A percentile compares a stretch with the other conserved stretches of the same genome.
phyloP scores from a whole-genome alignment of 1,140 invertebrate species.

The Gryon sp. region DNA sequence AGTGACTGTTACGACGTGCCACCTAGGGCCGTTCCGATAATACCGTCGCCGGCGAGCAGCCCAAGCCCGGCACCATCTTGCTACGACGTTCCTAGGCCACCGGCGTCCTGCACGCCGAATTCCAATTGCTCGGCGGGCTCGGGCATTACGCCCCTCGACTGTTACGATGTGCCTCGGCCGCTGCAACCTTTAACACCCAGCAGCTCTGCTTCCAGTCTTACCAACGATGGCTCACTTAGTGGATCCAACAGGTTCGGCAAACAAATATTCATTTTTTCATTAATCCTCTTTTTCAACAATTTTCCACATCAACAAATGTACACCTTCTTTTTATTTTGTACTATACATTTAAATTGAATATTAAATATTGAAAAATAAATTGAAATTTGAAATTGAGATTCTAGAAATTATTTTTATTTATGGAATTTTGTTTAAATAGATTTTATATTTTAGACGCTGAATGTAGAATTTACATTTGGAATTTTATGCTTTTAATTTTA shows the following conservation, averaged over 20 bases:
- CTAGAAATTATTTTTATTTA: slow-evolving; percentile 44
- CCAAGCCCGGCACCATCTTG: slow-evolving; percentile 76
- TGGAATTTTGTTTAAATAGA: too few relatives aligned
- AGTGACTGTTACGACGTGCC: slow-evolving; percentile 83
- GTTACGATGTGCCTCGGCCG: slow-evolving; percentile 80
- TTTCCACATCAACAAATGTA: too few relatives aligned
- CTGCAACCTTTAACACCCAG: slow-evolving; percentile 82
- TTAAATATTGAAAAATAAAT: too few relatives aligned
- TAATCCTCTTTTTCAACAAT: too few relatives aligned
- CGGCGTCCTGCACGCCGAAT: slow-evolving; percentile 75
- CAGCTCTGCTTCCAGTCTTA: slow-evolving; percentile 81
- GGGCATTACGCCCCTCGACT: slow-evolving; percentile 75
- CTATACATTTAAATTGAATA: too few relatives aligned
- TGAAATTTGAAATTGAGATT: too few relatives aligned
- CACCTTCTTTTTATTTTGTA: too few relatives aligned
- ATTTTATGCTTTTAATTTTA: too few relatives aligned
- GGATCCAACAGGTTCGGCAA: slow-evolving; percentile 78
- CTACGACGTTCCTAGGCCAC: slow-evolving; percentile 80
- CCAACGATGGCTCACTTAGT: slow-evolving; percentile 80
- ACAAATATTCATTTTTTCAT: too few relatives aligned
- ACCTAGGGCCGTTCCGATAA: slow-evolving; percentile 82
- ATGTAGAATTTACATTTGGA: too few relatives aligned
- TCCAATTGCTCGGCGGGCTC: slow-evolving; percentile 74
- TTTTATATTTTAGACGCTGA: too few relatives aligned
- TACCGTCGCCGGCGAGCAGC: slow-evolving; percentile 75